Evolutionary conservation across 2,113 vertebrate species (phyloP), one percentile per base, ranked within the genome.

Genomic region (Clarias magur): DNA sequence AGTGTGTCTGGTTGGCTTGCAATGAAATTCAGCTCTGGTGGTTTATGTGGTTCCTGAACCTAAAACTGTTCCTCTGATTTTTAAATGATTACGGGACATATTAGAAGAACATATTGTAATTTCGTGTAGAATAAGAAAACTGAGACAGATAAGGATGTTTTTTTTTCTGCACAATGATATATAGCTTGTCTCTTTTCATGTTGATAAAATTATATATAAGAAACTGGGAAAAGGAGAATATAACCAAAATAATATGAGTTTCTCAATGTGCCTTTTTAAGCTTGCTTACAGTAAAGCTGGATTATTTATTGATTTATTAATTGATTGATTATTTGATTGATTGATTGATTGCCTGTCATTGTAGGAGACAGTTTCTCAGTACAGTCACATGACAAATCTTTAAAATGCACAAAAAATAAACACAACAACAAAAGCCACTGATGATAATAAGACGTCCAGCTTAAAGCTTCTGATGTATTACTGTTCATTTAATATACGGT

Each of bases 21-120:
- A 53, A 87, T 85, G 86, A 87, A 87, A 89, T 62, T 65, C 54
- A 85, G 13, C 68, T 82, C 53, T 70, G 78, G 87, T 82, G 54
- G 72, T 48, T 60, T 67, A 42, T 84, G 86, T n/a, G 54, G 79
- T 85, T 84, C 54, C 54, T 85, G 21, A 68, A 42, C 78, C 68
- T 81, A 63, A 86, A 87, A 76, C 76, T 25, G 68, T 73, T 89
- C 16, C 75, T 82, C 30, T 86, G 72, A n/a, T 81, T 67, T 76
- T n/a, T 8, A 67, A 85, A 76, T 82, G 3, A 85, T 85, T 76
- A 11, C 19, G 62, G 56, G 42, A 60, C 53, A 72, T 8, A 60
- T 84, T 54, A 68, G 21, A 57, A 54, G 53, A 68, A 23, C 15
- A 84, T 34, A 59, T 25, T 70, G 16, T 82, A 48, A 65, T 62